Base-by-base conservation (phyloP, 2,888 invertebrate species). In the Ctena decussata region DNA sequence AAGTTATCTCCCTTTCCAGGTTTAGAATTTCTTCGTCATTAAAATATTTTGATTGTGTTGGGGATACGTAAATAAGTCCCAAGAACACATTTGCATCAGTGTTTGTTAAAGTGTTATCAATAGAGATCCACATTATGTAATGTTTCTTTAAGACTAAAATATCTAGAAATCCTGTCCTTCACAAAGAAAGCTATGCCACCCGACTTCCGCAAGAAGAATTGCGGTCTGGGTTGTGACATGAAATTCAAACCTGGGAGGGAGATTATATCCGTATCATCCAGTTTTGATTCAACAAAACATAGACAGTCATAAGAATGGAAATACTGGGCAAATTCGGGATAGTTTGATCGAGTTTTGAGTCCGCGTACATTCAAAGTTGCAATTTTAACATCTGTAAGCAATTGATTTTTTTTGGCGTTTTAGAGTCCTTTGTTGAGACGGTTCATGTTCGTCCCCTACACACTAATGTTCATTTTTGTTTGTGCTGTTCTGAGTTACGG, bases 361-460 rank as follows among this genome's bases (percentile, higher is more conserved):
- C 76, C 73, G 35, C 76, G 75, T 49, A 76, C 72, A 65, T 80
- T 80, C 32, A 76, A 32, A 44, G 74, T 35, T 21, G 27, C 77
- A 15, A 11, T 18, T 53, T 53, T 53, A 41, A 41, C 8, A 41
- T 41, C n/a, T n/a, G n/a, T n/a, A n/a, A n/a, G n/a, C n/a, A n/a
- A n/a, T n/a, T n/a, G n/a, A n/a, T n/a, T n/a, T n/a, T n/a, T n/a
- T n/a, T n/a, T n/a, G n/a, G n/a, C n/a, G n/a, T n/a, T n/a, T n/a
- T n/a, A n/a, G n/a, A n/a, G n/a, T n/a, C n/a, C n/a, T n/a, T n/a
- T n/a, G n/a, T n/a, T n/a, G n/a, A n/a, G n/a, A n/a, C n/a, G n/a
- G n/a, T n/a, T n/a, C n/a, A n/a, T n/a, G n/a, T n/a, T n/a, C n/a
- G n/a, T n/a, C n/a, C n/a, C n/a, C n/a, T n/a, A n/a, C n/a, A n/a